A percentile compares a stretch with the other conserved stretches of the same genome.
Evolutionary conservation across 2,113 vertebrate species (phyloP).

Genomic region (Macquaria australasica): DNA sequence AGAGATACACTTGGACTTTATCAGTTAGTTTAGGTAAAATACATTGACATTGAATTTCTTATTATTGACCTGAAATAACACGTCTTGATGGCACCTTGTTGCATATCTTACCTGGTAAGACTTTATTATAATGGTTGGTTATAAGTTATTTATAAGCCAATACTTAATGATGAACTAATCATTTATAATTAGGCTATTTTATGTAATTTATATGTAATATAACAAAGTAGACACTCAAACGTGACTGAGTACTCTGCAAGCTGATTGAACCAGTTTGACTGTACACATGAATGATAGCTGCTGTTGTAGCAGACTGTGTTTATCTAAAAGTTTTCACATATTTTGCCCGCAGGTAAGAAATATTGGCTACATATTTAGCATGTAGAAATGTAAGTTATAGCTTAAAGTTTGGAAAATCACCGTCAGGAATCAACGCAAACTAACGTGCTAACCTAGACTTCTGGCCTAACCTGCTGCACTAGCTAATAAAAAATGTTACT

Average conservation of each 20-base stretch:
- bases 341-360: neutral
- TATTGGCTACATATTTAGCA: neutral
- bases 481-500: neutral
- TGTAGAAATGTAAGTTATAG: neutral
- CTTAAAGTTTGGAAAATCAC: no score
- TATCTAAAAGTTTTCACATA: neutral
- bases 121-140: neutral
- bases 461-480: neutral
- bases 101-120: slow-evolving; percentile 6
- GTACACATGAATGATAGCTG: neutral
- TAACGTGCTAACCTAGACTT: neutral
- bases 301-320: neutral
- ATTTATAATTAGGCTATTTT: neutral
- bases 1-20: slow-evolving; percentile 9
- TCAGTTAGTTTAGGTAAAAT: slow-evolving; percentile 19
- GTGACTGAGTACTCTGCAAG: neutral
- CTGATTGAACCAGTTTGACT: neutral
- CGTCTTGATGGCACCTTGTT: neutral
- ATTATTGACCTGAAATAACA: slow-evolving; percentile 11
- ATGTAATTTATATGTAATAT: neutral
- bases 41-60: neutral
- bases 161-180: neutral
- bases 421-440: neutral
- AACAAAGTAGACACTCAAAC: neutral
- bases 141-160: slow-evolving; percentile 24